Conservation (phyloP, 37 sponge, comb jelly and placozoan species). For the Ianthella basta region DNA sequence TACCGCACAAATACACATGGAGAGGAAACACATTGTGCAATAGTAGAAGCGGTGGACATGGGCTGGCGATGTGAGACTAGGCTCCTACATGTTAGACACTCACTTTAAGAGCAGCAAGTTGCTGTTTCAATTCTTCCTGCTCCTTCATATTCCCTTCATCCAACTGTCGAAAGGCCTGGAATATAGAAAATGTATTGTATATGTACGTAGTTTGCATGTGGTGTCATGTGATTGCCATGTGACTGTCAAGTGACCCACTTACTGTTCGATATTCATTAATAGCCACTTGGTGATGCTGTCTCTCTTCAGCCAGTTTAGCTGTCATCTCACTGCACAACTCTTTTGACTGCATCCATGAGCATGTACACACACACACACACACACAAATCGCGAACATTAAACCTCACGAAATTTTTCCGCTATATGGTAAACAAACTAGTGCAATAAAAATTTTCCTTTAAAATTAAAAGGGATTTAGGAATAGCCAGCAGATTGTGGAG, state of each 20-base stretch:
- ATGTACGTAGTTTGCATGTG: no score
- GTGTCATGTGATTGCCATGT: not conserved
- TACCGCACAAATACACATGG: no score
- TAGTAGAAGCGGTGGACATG: no score
- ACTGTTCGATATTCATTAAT: slow-evolving; percentile 82
- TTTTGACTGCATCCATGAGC: slow-evolving; percentile 55
- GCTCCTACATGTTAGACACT: not conserved
- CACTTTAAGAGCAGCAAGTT: slow-evolving; percentile 87
- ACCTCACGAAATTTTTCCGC: no score
- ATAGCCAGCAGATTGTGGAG: no score
- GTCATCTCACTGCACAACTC: slow-evolving; percentile 65
- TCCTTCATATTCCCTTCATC: slow-evolving; percentile 86
- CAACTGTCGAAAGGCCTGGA: slow-evolving; percentile 65
- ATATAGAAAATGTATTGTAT: not conserved
- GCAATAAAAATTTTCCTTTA: no score
- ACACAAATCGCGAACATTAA: not conserved
- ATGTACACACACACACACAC: not conserved
- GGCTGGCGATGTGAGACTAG: no score
- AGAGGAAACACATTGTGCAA: no score
- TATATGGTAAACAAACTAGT: no score
- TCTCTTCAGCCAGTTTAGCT: slow-evolving; percentile 67
- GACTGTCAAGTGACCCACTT: not conserved
- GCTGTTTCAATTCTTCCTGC: slow-evolving; percentile 80
- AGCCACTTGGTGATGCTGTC: slow-evolving; percentile 63
- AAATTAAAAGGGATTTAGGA: no score